Base-by-base conservation (phyloP, 1,140 invertebrate genomes). In the Pseudomyrmex flavicornis region DNA sequence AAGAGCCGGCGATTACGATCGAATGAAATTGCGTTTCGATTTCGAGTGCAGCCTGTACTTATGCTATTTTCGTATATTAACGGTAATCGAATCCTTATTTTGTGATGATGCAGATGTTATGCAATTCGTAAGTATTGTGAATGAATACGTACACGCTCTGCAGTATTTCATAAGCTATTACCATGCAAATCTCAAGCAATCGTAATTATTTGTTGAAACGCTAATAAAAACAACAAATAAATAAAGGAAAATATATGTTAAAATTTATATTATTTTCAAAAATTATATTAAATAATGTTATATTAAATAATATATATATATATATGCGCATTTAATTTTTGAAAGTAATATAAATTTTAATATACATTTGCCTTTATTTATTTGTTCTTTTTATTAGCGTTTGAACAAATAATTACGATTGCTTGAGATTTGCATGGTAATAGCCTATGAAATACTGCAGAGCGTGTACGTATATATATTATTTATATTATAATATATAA, bases 41-140 rank as follows among this genome's bases (percentile, higher is more conserved):
- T 59, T 22, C 13, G 54, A 61, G 46, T 61, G 46, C 48, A 85
- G 58, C 84, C 84, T 26, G 79, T 58, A 56, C 77, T 83, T 85
- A 88, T 3, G 35, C 69, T 20, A 79, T 88, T 89, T 88, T 84
- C 63, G 52, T 76, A 72, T 76, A 86, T 89, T 88, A 88, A 26
- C 70, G 61, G 44, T 56, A 70, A 69, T 82, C 80, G 65, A 77
- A 84, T 75, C 61, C 46, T 58, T 58, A 50, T 44, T 66, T 72
- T 79, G 75, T n/a, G 54, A 79, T 35, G 56, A 50, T 59, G 76
- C 66, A 80, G 76, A 80, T 72, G 54, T 17, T 44, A 59, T 65
- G 75, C 50, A 17, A 17, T 61, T 75, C 63, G 63, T 69, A 77
- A 44, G 2, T 54, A 54, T 26, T 46, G 44, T 17, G 61, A 22